Conservation (phyloP, 2,113 vertebrate genomes). For the Cephalopholis sonnerati region DNA sequence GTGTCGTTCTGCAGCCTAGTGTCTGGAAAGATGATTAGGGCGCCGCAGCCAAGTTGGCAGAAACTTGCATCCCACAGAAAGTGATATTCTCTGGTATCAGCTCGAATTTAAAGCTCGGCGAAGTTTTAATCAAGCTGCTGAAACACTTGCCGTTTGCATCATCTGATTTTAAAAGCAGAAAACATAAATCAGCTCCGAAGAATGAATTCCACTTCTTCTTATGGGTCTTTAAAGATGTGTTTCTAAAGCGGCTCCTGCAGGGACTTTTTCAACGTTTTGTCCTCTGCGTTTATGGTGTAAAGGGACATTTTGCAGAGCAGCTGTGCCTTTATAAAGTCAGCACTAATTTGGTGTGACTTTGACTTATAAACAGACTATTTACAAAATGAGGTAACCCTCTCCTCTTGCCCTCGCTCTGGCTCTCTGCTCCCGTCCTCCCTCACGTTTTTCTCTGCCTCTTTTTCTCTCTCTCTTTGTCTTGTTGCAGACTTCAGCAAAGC, state of each 20-base stretch:
- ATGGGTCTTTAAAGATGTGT: not conserved
- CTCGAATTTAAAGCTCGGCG: not conserved
- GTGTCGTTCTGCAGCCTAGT: constrained; percentile 9
- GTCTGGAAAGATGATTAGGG: constrained; percentile 74
- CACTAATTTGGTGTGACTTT: constrained; percentile 51
- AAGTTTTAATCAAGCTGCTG: constrained; percentile 13
- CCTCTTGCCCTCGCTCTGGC: constrained; percentile 25
- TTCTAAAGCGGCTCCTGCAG: not conserved
- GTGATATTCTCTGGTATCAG: constrained; percentile 14
- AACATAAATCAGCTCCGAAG: not conserved
- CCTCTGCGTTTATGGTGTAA: not conserved
- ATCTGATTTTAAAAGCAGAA: not conserved
- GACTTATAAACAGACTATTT: constrained; percentile 70
- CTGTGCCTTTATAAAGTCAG: constrained; percentile 64
- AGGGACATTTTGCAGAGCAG: constrained; percentile 35
- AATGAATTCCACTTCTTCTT: not conserved
- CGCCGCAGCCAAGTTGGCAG: constrained; percentile 55
- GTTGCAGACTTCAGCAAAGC: constrained; percentile 87
- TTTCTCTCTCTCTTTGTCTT: constrained; percentile 50
- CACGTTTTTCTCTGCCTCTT: constrained; percentile 7
- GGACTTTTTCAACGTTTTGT: not conserved
- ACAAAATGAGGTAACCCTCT: constrained; percentile 65
- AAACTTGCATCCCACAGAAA: constrained; percentile 42
- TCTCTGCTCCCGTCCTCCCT: constrained; percentile 24
- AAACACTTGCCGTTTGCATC: constrained; percentile 5